Evolutionary conservation across 2,113 vertebrate species (phyloP).

Genomic region (Myotis davidii): DNA sequence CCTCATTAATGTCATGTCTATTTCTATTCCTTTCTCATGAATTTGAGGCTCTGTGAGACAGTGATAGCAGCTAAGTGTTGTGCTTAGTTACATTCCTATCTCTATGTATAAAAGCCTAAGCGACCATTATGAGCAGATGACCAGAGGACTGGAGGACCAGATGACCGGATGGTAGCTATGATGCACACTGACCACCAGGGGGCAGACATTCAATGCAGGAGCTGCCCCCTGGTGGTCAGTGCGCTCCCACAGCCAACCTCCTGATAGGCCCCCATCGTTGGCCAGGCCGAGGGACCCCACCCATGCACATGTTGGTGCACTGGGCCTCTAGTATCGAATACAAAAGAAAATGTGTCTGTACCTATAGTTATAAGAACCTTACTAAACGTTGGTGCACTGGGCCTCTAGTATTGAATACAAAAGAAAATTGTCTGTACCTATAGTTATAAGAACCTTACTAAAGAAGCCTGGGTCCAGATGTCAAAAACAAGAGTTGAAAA

Average conservation of each 20-base stretch:
- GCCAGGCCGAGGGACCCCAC: too few relatives aligned
- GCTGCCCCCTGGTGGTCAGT: too few relatives aligned
- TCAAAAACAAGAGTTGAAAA: not conserved
- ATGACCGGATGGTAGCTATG: too few relatives aligned
- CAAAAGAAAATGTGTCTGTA: not conserved
- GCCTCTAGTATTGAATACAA: not conserved
- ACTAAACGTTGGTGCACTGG: not conserved
- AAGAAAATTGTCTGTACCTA: not conserved
- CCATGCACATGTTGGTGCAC: too few relatives aligned
- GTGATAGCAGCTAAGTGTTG: not conserved
- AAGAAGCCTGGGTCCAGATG: not conserved
- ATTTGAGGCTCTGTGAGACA: not conserved
- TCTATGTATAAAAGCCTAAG: too few relatives aligned
- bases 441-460: not conserved
- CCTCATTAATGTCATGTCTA: conserved; percentile 6
- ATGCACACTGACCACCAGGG: too few relatives aligned
- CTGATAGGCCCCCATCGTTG: too few relatives aligned
- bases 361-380: not conserved
- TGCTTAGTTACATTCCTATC: not conserved
- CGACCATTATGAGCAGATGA: too few relatives aligned
- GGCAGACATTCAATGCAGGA: too few relatives aligned
- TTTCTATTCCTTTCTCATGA: not conserved
- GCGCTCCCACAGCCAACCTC: too few relatives aligned
- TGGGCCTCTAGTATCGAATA: not conserved
- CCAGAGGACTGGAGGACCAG: too few relatives aligned